Evolutionary conservation across 2,113 vertebrate species (phyloP).

Genomic region (Sigmodon hispidus): DNA sequence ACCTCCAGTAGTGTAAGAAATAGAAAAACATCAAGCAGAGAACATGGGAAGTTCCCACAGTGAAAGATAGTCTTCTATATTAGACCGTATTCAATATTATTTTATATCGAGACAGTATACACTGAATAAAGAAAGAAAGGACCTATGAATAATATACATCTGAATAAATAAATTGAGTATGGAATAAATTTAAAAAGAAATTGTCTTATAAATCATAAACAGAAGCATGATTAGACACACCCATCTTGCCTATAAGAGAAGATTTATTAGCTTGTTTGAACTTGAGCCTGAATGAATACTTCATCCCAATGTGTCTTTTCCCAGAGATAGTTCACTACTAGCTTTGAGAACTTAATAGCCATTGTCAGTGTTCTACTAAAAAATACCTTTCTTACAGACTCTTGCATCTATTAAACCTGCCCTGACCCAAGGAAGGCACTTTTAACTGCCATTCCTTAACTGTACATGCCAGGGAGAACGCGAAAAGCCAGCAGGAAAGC

Average conservation of each 20-base stretch:
- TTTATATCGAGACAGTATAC: not conserved
- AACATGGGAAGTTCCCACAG: not conserved
- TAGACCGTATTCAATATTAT: not conserved
- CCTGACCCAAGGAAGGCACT: not conserved
- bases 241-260: not conserved
- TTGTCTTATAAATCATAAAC: not conserved
- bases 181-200: conserved; percentile 41
- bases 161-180: not conserved
- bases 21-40: not conserved
- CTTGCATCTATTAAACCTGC: not conserved
- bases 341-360: conserved; percentile 9
- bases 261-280: not conserved
- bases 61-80: not conserved
- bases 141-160: not conserved
- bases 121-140: not conserved
- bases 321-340: not conserved
- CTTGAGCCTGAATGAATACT: conserved; percentile 22
- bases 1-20: not conserved
- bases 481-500: not conserved
- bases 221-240: not conserved
- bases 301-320: conserved; percentile 18
- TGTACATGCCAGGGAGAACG: conserved; percentile 9
- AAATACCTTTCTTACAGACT: not conserved
- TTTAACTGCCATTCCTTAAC: conserved; percentile 8
- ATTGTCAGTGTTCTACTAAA: not conserved